Conservation (phyloP, 2,797 vertebrate genomes). For the Myotis myotis region DNA sequence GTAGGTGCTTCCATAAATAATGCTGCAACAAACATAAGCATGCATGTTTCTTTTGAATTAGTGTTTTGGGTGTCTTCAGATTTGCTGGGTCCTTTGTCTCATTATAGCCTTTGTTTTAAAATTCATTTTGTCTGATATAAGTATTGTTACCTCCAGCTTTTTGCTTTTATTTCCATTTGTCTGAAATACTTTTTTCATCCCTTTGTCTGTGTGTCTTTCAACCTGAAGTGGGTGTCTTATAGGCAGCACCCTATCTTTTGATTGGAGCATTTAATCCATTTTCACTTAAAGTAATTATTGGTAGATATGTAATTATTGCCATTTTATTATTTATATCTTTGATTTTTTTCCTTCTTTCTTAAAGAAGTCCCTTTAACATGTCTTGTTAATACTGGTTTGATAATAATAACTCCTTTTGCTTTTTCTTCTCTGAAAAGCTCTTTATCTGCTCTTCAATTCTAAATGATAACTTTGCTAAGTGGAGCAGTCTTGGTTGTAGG, state of each 20-base stretch:
- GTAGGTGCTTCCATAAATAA: neutral
- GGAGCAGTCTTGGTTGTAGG: neutral
- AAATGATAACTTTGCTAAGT: neutral
- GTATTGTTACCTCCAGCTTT: neutral
- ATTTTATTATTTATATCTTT: neutral
- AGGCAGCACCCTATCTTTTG: neutral
- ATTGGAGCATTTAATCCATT: neutral
- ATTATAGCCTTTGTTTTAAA: neutral
- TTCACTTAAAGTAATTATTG: neutral
- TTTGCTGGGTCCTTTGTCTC: neutral
- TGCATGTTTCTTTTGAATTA: neutral
- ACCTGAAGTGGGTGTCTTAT: neutral
- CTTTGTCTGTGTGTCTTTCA: neutral
- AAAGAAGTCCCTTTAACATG: neutral
- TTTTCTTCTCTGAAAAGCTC: neutral
- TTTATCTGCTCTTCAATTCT: neutral
- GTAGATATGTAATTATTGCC: neutral
- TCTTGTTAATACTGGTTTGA: neutral
- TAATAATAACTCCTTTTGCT: neutral
- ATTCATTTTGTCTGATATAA: neutral
- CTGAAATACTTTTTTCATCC: neutral
- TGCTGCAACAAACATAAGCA: neutral
- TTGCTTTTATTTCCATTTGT: neutral
- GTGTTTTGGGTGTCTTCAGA: neutral
- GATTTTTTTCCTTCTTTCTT: neutral